Base-by-base conservation (phyloP, 2,113 vertebrate species). In the Myrmophylax atrothorax region DNA sequence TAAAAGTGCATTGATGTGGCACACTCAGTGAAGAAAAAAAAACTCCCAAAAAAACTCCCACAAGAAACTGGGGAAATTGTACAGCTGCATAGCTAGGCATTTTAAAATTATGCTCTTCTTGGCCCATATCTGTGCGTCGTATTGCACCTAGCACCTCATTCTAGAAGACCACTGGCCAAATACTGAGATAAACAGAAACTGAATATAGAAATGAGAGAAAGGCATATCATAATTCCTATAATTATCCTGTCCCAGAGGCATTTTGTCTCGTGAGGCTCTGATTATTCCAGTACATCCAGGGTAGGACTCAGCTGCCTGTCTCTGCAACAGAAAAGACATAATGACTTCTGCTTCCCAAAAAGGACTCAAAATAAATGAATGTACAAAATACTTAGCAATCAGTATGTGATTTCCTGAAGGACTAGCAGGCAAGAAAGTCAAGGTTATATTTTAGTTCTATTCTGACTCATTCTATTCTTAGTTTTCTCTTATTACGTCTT, bases 401-500 rank as follows among this genome's bases (percentile, higher is more conserved):
- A 90, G 42, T 78, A 2, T 40, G 56, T 68, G 31, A 70, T 92
- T 95, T 89, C 56, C 73, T 59, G 20, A 90, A 79, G 20, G 15
- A 33, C 33, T 55, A 80, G 66, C 24, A 91, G 38, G 47, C 38
- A 90, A 84, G 68, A 81, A 93, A 87, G 52, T 40, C 83, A 89
- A 91, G 76, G 76, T 78, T 94, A n/a, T 35, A 68, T 87, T 89
- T 84, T 84, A 92, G 93, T 92, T 93, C 72, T 90, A 10, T 63
- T 87, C 93, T 87, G 68, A 80, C 10, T 84, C 46, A 69, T 86
- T 90, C 92, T 95, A 87, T 90, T 93, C 76, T 89, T 92, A 90
- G 83, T 81, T 84, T 95, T 75, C 80, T 81, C 89, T 84, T 87
- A 87, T 89, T 93, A 63, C 12, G 7, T 81, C 50, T 60, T 90